Conservation (phyloP, 2,113 vertebrate genomes). For the Marcusenius ussheri region DNA sequence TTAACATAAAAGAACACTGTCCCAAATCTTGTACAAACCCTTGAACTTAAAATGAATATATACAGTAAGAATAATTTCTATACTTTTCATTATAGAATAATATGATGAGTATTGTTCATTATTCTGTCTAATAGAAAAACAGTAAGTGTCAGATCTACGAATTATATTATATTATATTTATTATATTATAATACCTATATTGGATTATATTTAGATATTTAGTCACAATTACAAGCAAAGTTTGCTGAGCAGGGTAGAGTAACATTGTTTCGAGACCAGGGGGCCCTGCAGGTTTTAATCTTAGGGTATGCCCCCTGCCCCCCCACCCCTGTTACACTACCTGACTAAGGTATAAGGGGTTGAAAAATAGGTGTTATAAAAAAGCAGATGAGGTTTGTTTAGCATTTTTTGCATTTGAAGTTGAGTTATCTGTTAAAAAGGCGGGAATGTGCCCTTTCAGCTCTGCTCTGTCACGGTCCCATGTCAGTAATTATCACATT, state of each 20-base stretch:
- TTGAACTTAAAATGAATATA: not conserved
- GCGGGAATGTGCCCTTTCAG: not conserved
- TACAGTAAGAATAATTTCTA: not conserved
- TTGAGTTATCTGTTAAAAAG: not conserved
- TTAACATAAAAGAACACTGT: not conserved
- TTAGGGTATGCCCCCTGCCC: not conserved
- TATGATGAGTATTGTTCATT: not conserved
- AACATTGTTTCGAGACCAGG: not conserved
- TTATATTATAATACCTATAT: not conserved
- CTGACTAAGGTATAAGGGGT: not conserved
- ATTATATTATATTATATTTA: not conserved
- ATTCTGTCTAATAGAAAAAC: not conserved
- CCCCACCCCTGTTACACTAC: not conserved
- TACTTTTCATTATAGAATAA: not conserved
- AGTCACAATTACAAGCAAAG: not conserved
- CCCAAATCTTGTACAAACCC: not conserved
- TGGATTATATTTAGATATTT: not conserved
- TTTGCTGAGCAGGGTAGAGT: not conserved
- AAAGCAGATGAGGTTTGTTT: not conserved
- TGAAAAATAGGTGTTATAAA: too few relatives aligned
- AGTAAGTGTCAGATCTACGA: not conserved
- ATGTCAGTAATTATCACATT: not conserved
- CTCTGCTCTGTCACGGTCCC: not conserved
- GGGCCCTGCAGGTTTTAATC: not conserved
- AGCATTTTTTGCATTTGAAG: not conserved